Evolutionary conservation across 2,113 vertebrate genomes (phyloP).

Genomic region (Ptilorrhoa leucosticta): DNA sequence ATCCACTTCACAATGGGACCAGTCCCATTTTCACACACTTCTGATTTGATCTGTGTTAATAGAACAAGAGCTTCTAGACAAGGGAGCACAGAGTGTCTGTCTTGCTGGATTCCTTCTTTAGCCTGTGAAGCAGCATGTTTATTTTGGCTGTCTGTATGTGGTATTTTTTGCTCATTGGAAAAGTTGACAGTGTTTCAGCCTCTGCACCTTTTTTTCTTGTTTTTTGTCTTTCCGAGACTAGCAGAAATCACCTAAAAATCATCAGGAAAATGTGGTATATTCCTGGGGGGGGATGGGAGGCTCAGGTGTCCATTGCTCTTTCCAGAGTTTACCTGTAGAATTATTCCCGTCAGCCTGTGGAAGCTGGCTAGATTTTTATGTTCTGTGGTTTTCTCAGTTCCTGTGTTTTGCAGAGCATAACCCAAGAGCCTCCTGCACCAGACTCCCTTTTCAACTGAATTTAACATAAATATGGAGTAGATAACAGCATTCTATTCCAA

Average conservation of each 20-base stretch:
- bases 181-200: background rate
- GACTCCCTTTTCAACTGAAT: background rate
- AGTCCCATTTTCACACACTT: background rate
- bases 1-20: background rate
- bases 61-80: background rate
- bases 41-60: background rate
- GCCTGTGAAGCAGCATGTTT: background rate
- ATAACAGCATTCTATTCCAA: background rate
- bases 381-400: background rate
- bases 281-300: accelerated
- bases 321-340: background rate
- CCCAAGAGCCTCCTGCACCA: background rate
- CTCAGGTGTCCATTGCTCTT: background rate
- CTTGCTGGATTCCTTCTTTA: background rate
- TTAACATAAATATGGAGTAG: background rate
- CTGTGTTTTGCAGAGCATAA: background rate
- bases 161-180: background rate
- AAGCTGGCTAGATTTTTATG: background rate
- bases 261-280: background rate
- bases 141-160: background rate
- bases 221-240: background rate
- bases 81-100: background rate
- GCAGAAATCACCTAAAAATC: background rate
- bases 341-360: background rate
- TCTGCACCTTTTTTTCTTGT: background rate